These are phyloP conservation scores for Glaucomys volans DNA, from an alignment of 2,113 vertebrate species.

Conservation along the genomic window DNA sequence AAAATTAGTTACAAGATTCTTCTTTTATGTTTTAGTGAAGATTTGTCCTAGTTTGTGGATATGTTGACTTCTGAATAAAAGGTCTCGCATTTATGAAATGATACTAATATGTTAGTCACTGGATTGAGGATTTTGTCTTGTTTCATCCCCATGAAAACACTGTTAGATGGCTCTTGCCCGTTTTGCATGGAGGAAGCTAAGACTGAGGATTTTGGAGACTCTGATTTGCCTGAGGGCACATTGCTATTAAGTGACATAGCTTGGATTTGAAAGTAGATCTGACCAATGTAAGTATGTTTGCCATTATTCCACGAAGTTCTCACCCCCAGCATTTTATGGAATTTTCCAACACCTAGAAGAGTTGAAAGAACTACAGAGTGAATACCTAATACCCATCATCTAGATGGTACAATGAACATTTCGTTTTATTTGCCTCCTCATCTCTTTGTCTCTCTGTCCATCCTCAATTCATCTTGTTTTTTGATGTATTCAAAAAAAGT, in stretches of 20 bases:
- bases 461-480: not conserved
- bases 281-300: not conserved
- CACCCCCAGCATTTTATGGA: not conserved
- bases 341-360: not conserved
- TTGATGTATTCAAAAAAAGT: not conserved
- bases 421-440: not conserved
- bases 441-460: not conserved
- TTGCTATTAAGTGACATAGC: not conserved
- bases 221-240: not conserved
- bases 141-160: not conserved
- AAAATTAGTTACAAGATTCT: conserved; percentile 48
- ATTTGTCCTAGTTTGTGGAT: conserved; percentile 68
- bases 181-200: conserved; percentile 15
- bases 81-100: not conserved
- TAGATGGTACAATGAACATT: not conserved
- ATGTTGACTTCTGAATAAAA: conserved; percentile 63
- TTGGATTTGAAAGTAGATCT: conserved; percentile 32
- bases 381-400: not conserved
- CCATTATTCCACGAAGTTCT: not conserved
- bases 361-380: not conserved
- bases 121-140: not conserved
- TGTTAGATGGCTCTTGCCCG: not conserved
- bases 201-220: conserved; percentile 9
- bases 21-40: conserved; percentile 48
- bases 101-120: not conserved